Base-by-base conservation (phyloP, 2,888 invertebrate genomes). In the Ormyrus pomaceus region DNA sequence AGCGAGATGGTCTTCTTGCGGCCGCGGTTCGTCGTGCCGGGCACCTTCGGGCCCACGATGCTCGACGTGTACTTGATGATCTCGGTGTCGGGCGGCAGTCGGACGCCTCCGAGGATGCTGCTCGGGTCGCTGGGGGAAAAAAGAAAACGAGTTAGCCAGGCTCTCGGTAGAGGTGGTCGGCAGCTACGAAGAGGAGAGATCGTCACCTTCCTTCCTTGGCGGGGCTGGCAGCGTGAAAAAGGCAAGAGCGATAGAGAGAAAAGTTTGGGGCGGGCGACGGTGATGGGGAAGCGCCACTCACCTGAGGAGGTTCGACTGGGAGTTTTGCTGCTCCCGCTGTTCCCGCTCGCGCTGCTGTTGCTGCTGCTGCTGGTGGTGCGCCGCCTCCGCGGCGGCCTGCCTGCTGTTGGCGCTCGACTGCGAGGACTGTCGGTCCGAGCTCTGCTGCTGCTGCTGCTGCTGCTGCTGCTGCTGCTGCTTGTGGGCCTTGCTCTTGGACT, bases 31-130 rank as follows among this genome's bases (percentile, higher is more conserved):
- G 96, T 96, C 82, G 95, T 95, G 82, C 96, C 96, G 11, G 96
- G 95, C 83, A 95, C 93, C 93, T 96, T 96, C 78, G 96, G 96
- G 81, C 96, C 96, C 84, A 96, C 95, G 87, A 96, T 94, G 80
- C 96, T 96, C 84, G 96, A 96, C 84, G 96, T 96, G 90, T 96
- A 96, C 91, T 96, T 96, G 89, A 97, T 96, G 84, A 96, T 96
- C 92, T 97, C 96, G 65, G 96, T 97, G 89, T 96, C 96, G 58
- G 96, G 96, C 83, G 96, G 96, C 86, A 97, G 91, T 82, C 96
- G 93, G 69, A 96, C 96, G 56, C 95, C 95, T 81, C 96, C 96
- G 88, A 96, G 92, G 89, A 96, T 94, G 87, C 96, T 95, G 84
- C 95, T 94, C 81, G 96, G 95, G 91, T 96, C 96, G 92, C 95